Base-by-base conservation (phyloP, 2,888 invertebrate species). In the Syrphus vitripennis region DNA sequence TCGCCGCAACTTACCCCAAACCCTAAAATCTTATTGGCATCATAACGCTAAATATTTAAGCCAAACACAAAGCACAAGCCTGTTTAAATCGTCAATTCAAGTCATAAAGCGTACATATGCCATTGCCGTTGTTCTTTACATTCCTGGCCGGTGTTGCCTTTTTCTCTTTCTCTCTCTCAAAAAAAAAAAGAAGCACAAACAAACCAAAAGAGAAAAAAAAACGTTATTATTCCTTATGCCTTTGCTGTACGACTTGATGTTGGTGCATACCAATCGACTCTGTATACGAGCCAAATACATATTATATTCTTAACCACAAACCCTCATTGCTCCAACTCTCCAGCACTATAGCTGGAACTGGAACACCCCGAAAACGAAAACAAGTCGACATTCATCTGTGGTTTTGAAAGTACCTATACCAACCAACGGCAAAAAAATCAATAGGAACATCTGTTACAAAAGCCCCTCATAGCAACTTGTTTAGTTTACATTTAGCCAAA, bases 41-140 rank as follows among this genome's bases (percentile, higher is more conserved):
- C 77, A 69, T 77, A 72, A 77, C 40, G 50, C 71, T 77, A 26
- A 77, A 77, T 61, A 77, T 82, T 82, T 82, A 77, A 65, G 65
- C 61, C 65, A 40, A 61, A 34, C 71, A 40, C 26, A 61, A 40
- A n/a, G 24, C 65, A 40, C 69, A 74, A 26, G 50, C 59, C 53
- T 78, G 74, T 74, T 79, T 63, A 83, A 79, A 75, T 74, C 63
- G 63, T 40, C 45, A 63, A 70, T 74, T 70, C 24, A 29, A 55
- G 37, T 40, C 83, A 70, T 83, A 83, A 83, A 83, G 69, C 69
- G 72, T 78, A 37, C 45, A 53, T 67, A 67, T 50, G 67, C 67
- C 67, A 65, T 45, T 65, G 57, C 71, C 63, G 77, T 48, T 40
- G 42, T 45, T 48, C n/a, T 31, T 40, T 65, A 76, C 55, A 24